Evolutionary conservation across 2,113 vertebrate genomes (phyloP), one percentile per base, ranked within the genome.

Genomic region (Mirounga angustirostris): DNA sequence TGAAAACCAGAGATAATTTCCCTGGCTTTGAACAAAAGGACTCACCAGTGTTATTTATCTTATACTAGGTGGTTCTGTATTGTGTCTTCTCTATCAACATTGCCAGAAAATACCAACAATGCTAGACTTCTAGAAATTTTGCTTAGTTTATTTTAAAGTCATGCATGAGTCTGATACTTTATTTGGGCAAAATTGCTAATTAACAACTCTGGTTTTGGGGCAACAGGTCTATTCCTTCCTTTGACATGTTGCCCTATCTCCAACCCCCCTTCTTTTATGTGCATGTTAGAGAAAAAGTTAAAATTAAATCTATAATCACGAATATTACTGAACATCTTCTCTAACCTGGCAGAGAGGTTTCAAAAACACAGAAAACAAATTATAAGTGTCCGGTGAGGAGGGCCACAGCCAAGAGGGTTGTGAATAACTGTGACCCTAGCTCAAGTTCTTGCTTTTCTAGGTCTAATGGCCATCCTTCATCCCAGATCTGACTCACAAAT

Each of bases 81-180:
- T 79, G 12, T 84, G 14, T n/a, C 43, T 67, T 67, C 16, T 74
- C 71, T 81, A 65, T 46, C 7, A 76, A 21, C 40, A 93, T 78
- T 91, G 89, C 46, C 85, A 91, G 94, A 95, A 96, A 94, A 93
- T 58, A 36, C n/a, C 16, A 50, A 80, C 26, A 56, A 81, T 28
- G 33, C n/a, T 81, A 30, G 58, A 91, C 24, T 91, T 63, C 9
- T 26, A 84, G 50, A 94, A 94, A 46, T 91, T 73, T 83, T 95
- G 43, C 22, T 95, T 82, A 46, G 74, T 78, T 50, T 74, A 74
- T 84, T 95, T 59, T 74, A 59, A 94, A 92, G 67, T 87, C 61
- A 67, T 30, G 13, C 36, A 16, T 69, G 79, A 59, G 14, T 87
- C 24, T 14, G 85, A 13, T n/a, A 91, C 43, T 81, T 95, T 85